Conservation (phyloP, 2,113 vertebrate genomes). For the Progne subis region DNA sequence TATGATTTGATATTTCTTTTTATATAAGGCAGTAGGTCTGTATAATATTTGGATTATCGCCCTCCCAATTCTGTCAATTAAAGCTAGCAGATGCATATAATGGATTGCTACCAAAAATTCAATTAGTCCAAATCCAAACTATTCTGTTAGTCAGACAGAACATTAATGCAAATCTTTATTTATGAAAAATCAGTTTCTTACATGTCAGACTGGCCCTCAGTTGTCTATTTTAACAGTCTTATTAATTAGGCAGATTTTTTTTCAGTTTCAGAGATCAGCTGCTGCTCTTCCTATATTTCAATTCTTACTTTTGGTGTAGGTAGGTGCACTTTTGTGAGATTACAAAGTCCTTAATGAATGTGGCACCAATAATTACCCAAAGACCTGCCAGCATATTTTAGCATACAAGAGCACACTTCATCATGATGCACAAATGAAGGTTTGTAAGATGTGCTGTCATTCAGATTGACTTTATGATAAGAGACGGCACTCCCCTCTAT, state of each 20-base stretch:
- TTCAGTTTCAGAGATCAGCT: not conserved
- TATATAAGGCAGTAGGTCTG: not conserved
- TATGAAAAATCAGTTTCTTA: not conserved
- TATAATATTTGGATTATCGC: not conserved
- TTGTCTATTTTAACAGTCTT: not conserved
- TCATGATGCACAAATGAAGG: not conserved
- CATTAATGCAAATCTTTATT: not conserved
- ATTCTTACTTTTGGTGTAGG: not conserved
- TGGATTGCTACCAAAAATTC: not conserved
- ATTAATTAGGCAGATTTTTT: not conserved
- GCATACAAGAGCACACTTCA: not conserved
- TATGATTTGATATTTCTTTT: not conserved
- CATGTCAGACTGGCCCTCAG: not conserved
- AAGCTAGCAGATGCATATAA: not conserved
- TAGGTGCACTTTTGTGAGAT: not conserved
- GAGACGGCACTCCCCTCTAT: not conserved
- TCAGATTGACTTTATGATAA: not conserved
- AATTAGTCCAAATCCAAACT: not conserved
- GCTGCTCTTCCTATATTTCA: not conserved
- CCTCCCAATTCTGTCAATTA: not conserved
- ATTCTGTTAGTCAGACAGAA: not conserved
- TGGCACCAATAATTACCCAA: not conserved
- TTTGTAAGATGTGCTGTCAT: not conserved
- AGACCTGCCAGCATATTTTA: not conserved
- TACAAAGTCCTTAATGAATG: not conserved